phyloP scores from a whole-genome alignment of 2,888 invertebrate genomes.

The Heteromyza rotundicornis region DNA sequence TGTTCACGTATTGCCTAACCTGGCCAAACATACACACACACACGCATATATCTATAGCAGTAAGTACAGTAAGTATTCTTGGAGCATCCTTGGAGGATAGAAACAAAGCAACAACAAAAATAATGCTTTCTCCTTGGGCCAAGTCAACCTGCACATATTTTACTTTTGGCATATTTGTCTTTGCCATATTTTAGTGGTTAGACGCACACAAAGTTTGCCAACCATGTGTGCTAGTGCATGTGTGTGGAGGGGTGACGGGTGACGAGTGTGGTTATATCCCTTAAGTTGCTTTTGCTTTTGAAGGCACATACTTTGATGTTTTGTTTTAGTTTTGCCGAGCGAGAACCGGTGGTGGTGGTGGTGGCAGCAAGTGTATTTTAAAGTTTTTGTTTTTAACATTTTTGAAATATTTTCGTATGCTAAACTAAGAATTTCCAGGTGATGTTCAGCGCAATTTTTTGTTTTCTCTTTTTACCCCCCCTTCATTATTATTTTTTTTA shows the following conservation, averaged over 20 bases:
- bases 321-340: too few species aligned
- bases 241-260: neutral
- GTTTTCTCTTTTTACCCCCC: too few species aligned
- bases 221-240: neutral
- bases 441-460: too few species aligned
- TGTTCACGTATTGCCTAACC: too few species aligned
- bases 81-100: too few species aligned
- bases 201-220: slow-evolving; percentile 1
- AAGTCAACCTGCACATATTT: slow-evolving; percentile 25
- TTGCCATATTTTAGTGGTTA: slow-evolving; percentile 26
- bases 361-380: neutral
- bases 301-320: neutral
- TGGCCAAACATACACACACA: too few species aligned
- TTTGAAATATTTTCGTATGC: neutral
- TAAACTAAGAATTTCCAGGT: too few species aligned
- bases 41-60: too few species aligned
- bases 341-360: too few species aligned
- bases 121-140: slow-evolving; percentile 13
- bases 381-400: neutral
- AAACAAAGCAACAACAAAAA: neutral
- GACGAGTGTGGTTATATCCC: too few species aligned
- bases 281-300: neutral
- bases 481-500: too few species aligned
- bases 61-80: too few species aligned
- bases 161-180: slow-evolving; percentile 25